phyloP scores from a whole-genome alignment of 2,888 invertebrate genomes.

The Drepana falcataria region DNA sequence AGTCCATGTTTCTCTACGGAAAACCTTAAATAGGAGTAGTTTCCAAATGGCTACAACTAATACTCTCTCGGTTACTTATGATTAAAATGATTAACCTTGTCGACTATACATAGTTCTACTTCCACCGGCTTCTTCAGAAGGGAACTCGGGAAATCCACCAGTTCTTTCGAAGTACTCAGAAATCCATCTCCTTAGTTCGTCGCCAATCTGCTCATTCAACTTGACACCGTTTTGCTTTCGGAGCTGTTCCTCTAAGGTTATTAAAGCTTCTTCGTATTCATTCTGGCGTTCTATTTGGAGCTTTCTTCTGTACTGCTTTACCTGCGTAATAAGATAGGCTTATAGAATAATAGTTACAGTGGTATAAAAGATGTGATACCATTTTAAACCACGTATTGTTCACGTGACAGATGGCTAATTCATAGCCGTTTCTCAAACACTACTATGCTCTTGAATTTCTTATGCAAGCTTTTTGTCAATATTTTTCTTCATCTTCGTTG shows the following conservation, averaged over 20 bases:
- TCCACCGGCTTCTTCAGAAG: slow-evolving; percentile 94
- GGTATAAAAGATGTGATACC: too few species aligned
- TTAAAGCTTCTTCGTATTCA: slow-evolving; percentile 84
- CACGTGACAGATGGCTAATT: too few species aligned
- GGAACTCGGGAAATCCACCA: slow-evolving; percentile 93
- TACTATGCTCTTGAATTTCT: too few species aligned
- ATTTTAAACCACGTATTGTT: too few species aligned
- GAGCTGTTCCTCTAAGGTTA: slow-evolving; percentile 80
- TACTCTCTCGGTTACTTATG: too few species aligned
- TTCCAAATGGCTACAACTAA: too few species aligned
- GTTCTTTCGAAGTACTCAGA: slow-evolving; percentile 89
- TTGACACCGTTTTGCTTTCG: slow-evolving; percentile 84
- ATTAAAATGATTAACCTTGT: slow-evolving; percentile 71
- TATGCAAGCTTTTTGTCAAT: too few species aligned
- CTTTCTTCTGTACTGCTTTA: slow-evolving; percentile 77
- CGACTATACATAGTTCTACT: slow-evolving; percentile 90
- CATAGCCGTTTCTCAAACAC: too few species aligned
- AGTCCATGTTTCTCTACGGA: too few species aligned
- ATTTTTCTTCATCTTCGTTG: too few species aligned
- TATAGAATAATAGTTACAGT: too few species aligned
- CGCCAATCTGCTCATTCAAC: slow-evolving; percentile 91
- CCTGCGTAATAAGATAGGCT: slow-evolving; percentile 28
- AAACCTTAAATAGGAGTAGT: too few species aligned
- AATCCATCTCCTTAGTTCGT: slow-evolving; percentile 93
- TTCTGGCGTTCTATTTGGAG: slow-evolving; percentile 83